A percentile compares a stretch with the other conserved stretches of the same genome.
These are phyloP conservation scores for Vidua chalybeata DNA, from an alignment of 2,113 vertebrate species.

Conservation along the genomic window DNA sequence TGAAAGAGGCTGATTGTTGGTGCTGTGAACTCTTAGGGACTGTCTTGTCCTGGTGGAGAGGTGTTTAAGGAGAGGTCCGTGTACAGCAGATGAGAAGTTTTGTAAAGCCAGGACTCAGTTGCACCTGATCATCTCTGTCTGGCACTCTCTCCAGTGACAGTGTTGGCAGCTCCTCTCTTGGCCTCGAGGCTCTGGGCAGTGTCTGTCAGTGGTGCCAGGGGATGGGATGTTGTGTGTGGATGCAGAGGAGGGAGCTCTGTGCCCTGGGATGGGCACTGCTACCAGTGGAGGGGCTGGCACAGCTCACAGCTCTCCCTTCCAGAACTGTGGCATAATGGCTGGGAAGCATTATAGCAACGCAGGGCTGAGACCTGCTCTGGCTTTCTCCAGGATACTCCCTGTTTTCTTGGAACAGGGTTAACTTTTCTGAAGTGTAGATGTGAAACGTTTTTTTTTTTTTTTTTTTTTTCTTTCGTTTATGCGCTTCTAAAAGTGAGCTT, in stretches of 20 bases:
- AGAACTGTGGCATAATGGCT: fast-evolving
- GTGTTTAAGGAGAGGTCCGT: slow-evolving; percentile 9
- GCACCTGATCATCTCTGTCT: slow-evolving; percentile 66
- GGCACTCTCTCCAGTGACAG: slow-evolving; percentile 58
- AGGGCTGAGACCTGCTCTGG: not conserved
- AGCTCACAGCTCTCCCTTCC: not conserved
- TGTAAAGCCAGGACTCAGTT: slow-evolving; percentile 51
- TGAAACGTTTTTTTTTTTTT: not conserved
- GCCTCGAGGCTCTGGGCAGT: not conserved
- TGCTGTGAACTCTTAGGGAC: slow-evolving; percentile 66
- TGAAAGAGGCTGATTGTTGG: slow-evolving; percentile 51
- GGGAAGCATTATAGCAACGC: fast-evolving
- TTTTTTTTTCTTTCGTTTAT: not conserved
- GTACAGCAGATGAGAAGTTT: slow-evolving; percentile 64
- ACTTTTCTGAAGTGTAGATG: not conserved
- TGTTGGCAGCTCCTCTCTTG: slow-evolving; percentile 62
- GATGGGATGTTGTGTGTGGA: fast-evolving
- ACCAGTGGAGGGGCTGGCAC: not conserved
- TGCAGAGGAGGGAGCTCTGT: not conserved
- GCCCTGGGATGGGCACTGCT: not conserved
- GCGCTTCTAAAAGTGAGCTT: not conserved
- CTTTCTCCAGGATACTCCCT: not conserved
- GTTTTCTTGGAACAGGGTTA: not conserved
- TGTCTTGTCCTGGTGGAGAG: slow-evolving; percentile 45
- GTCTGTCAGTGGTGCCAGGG: not conserved